Evolutionary conservation across 2,797 vertebrate species (phyloP), one percentile per base, ranked within the genome.

Genomic region (Jordanella pulchra): DNA sequence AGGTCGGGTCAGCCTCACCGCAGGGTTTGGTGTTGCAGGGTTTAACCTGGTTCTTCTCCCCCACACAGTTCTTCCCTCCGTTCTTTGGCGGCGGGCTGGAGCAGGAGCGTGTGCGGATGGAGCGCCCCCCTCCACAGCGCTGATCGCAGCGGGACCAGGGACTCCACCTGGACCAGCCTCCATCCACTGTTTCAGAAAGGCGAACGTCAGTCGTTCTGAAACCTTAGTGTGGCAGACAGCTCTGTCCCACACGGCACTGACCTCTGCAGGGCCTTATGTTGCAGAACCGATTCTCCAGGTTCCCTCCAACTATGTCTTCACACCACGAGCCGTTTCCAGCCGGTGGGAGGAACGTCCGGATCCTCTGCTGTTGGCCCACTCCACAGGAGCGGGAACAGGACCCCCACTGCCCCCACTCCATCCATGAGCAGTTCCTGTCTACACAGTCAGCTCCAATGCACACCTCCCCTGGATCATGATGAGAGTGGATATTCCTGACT

Each of bases 51-150:
- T 95, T 96, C 80, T 94, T 95, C 87, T 95, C 96, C 32, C 96
- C 96, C 0, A 84, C 75, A 71, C 96, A 97, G 32, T 85, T 93
- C 60, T 28, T 89, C 0, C 97, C 97, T 4, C 96, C 95, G 0
- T 97, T 97, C 82, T 98, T 97, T 35, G 96, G 95, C 0, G 97
- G 96, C 17, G 97, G 96, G 60, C 96, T 96, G 27, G 95, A 95
- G 77, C 96, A 97, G 66, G 94, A 95, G 65, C 95, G 94, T 0
- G 94, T 96, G 51, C 96, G 95, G 42, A 96, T 83, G 1, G 96
- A 95, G 32, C 90, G 95, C 0, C 97, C 97, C 0, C 96, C 95
- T 0, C 95, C 96, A 0, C 97, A 98, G 3, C 80, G 89, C 27
- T 95, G 95, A 88, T 97, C 96, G 73, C 97, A 97, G 79, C 82